Evolutionary conservation across 2,888 invertebrate species (phyloP).

Genomic region (Pristionchus exspectatus): DNA sequence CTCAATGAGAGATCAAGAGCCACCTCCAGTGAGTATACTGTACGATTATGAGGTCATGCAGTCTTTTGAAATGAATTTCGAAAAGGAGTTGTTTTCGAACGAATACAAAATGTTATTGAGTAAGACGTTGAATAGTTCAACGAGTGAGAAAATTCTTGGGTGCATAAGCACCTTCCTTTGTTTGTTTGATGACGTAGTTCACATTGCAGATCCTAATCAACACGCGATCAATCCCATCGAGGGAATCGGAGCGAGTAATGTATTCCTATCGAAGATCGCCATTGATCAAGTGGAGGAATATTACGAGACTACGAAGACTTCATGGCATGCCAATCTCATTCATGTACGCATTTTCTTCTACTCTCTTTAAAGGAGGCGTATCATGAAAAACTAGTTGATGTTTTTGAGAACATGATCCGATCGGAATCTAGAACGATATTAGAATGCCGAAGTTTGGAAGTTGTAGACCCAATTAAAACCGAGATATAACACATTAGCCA

Average conservation of each 20-base stretch:
- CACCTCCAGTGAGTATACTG: constrained; percentile 56
- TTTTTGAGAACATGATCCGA: too few species aligned
- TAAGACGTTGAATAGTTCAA: too few species aligned
- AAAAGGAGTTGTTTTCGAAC: too few species aligned
- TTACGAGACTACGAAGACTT: background rate
- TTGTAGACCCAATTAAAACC: too few species aligned
- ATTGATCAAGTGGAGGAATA: constrained; percentile 59
- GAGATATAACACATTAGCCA: too few species aligned
- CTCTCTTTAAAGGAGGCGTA: too few species aligned
- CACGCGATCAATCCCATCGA: background rate
- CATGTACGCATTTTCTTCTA: background rate
- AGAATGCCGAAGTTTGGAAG: too few species aligned
- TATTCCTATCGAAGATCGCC: constrained; percentile 66
- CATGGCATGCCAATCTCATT: constrained; percentile 42
- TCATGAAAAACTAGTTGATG: too few species aligned
- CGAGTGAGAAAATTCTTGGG: too few species aligned
- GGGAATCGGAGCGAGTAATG: constrained; percentile 56
- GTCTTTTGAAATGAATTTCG: background rate
- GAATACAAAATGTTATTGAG: too few species aligned
- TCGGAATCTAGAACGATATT: background rate
- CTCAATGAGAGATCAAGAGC: constrained; percentile 72
- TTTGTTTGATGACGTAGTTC: background rate
- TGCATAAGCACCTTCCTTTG: background rate
- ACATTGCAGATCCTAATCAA: background rate
- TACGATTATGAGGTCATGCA: background rate